Percentiles rank a stretch among this genome's conserved stretches.
Conservation (phyloP, 2,113 vertebrate genomes). For the Mixornis gularis region DNA sequence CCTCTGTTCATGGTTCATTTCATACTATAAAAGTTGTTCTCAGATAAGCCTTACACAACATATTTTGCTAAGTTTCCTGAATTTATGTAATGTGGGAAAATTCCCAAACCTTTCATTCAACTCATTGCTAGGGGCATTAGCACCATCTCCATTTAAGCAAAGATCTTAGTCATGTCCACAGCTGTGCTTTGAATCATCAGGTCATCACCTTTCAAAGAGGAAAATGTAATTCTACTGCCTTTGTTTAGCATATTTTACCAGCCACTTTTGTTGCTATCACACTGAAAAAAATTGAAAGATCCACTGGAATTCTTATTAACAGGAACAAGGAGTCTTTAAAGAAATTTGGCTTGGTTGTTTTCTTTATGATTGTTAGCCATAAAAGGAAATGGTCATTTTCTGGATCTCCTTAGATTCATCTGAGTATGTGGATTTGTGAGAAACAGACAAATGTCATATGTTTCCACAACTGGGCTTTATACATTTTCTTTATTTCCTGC, state of each 20-base stretch:
- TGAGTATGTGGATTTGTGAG: not conserved
- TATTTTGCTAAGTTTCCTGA: not conserved
- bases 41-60: not conserved
- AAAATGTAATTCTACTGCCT: not conserved
- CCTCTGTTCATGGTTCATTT: not conserved
- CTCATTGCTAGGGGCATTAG: not conserved
- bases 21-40: not conserved
- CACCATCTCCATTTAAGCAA: not conserved
- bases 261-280: not conserved
- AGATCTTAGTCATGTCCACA: not conserved
- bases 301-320: constrained; percentile 10
- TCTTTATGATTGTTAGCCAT: not conserved
- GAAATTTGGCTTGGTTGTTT: not conserved
- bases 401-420: not conserved
- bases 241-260: constrained; percentile 21
- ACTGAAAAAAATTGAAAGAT: constrained; percentile 27
- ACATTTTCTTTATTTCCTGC: constrained; percentile 15
- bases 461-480: not conserved
- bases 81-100: not conserved
- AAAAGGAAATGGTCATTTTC: constrained; percentile 7
- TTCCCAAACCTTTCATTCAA: not conserved
- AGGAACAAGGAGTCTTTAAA: not conserved
- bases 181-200: not conserved
- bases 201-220: constrained; percentile 1
- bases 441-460: not conserved